Percentiles rank a stretch among this genome's conserved stretches.
These are phyloP conservation scores for Caiman crocodilus DNA, from an alignment of 2,797 vertebrate genomes.

Conservation along the genomic window DNA sequence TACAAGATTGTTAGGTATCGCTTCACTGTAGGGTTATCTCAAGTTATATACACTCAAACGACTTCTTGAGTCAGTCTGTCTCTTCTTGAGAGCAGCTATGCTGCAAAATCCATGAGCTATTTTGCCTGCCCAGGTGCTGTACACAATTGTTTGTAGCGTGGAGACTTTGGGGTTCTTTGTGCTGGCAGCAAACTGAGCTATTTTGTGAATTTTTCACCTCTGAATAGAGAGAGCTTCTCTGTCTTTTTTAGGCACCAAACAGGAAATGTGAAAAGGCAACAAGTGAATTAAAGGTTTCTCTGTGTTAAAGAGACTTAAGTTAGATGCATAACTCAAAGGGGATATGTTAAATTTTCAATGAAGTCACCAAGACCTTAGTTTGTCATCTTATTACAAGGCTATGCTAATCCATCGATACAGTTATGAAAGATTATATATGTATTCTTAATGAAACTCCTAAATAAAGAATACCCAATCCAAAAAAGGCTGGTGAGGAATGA, in stretches of 20 bases:
- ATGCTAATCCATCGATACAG: background rate
- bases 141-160: background rate
- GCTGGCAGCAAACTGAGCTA: background rate
- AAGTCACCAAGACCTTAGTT: background rate
- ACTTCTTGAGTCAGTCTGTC: background rate
- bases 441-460: background rate
- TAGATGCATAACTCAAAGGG: background rate
- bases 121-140: rapidly evolving
- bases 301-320: background rate
- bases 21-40: rapidly evolving
- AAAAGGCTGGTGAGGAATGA: background rate
- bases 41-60: background rate
- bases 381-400: background rate
- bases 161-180: background rate
- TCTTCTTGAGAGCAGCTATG: background rate
- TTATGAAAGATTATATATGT: background rate
- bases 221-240: background rate
- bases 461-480: background rate
- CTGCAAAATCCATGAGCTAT: background rate
- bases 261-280: background rate
- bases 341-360: background rate
- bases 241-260: background rate
- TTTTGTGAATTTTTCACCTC: background rate
- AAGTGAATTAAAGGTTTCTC: background rate
- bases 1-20: background rate